Percentiles rank a stretch among this genome's conserved stretches.
phyloP scores from a whole-genome alignment of 2,113 vertebrate genomes.

The Brachyhypopomus occidentalis region DNA sequence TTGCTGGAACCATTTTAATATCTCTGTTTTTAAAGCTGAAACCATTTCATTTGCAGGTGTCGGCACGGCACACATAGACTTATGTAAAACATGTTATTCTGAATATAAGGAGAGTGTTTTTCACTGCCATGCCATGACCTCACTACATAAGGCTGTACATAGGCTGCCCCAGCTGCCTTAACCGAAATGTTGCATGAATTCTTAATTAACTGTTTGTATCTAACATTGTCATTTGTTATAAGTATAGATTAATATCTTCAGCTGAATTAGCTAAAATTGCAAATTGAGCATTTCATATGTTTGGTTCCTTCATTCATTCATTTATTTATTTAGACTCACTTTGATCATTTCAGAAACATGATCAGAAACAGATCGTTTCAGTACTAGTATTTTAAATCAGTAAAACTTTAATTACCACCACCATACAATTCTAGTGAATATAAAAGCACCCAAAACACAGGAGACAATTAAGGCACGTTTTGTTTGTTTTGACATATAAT shows the following conservation, averaged over 20 bases:
- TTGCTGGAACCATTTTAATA: neutral
- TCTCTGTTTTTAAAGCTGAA: neutral
- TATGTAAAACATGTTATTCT: neutral
- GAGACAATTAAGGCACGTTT: neutral
- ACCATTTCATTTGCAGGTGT: neutral
- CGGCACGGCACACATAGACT: neutral
- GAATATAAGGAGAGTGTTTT: neutral
- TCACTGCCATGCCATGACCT: constrained; percentile 16
- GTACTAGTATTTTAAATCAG: too few relatives aligned
- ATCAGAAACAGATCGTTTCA: too few relatives aligned
- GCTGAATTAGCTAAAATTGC: neutral
- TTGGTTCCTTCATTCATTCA: neutral
- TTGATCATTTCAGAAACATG: neutral
- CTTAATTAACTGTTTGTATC: neutral
- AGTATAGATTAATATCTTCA: neutral
- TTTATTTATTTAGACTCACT: neutral
- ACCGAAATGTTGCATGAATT: neutral
- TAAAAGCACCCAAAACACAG: too few relatives aligned
- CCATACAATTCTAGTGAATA: too few relatives aligned
- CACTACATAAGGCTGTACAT: constrained; percentile 24
- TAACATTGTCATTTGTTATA: neutral
- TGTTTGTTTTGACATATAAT: neutral
- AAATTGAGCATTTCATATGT: neutral
- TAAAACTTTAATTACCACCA: too few relatives aligned
- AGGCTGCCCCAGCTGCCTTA: neutral